Conservation (phyloP, 2,888 invertebrate species). For the Erebia ligea region DNA sequence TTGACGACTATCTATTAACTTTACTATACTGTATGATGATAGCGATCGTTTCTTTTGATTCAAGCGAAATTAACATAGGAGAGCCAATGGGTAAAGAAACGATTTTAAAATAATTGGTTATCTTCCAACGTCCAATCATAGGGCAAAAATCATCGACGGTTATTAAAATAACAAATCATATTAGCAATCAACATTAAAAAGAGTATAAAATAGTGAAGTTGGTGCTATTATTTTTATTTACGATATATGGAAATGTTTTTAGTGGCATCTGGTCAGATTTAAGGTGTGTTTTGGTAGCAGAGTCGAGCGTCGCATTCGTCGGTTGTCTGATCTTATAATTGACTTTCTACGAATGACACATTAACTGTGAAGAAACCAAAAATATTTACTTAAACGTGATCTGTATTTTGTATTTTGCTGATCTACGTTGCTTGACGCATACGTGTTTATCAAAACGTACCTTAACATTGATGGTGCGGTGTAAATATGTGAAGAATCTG, state of each 20-base stretch:
- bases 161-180: conserved; percentile 28
- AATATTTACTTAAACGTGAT: no score
- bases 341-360: background rate
- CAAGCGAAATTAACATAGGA: conserved; percentile 12
- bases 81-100: conserved; percentile 19
- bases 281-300: conserved; percentile 1
- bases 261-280: conserved; percentile 42
- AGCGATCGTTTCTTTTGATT: conserved; percentile 11
- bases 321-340: background rate
- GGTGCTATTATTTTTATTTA: conserved; percentile 51
- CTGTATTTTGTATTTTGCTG: no score
- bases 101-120: conserved; percentile 26
- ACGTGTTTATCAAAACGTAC: conserved; percentile 10
- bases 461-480: conserved; percentile 37
- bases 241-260: conserved; percentile 54
- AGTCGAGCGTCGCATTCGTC: background rate
- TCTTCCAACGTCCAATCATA: conserved; percentile 25
- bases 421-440: background rate
- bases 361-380: background rate
- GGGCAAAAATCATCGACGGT: conserved; percentile 19
- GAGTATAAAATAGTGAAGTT: conserved; percentile 42
- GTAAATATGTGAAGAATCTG: conserved; percentile 51
- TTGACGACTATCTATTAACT: conserved; percentile 12
- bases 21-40: background rate
- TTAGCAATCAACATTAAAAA: conserved; percentile 32